Base-by-base conservation (phyloP, 1,140 invertebrate species). In the Anthonomus grandis region DNA sequence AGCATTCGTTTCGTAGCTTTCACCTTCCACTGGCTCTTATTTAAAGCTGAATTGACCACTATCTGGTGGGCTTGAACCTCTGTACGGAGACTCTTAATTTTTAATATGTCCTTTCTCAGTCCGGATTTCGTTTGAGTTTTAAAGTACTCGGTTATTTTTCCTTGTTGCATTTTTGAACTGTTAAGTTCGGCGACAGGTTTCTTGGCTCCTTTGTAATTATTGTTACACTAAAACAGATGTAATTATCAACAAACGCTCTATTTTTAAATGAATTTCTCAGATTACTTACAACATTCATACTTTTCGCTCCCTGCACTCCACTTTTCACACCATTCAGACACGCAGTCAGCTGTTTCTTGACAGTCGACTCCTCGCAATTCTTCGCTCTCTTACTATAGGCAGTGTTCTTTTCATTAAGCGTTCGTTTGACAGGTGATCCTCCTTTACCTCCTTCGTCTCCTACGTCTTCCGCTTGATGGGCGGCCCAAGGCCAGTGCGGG, bases 81-180 rank as follows among this genome's bases (percentile, higher is more conserved):
- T 15, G 19, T 48, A 6, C 24, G 58, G 54, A 47, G 27, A 17
- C 60, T 66, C 37, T 61, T 62, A 6, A 48, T 38, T 54, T 70
- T 72, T 2, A 56, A 49, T 12, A 51, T n/a, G 25, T 57, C 51
- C 25, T 60, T 57, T 17, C 41, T 52, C n/a, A 57, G 36, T 34
- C 48, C 79, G 8, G 85, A 79, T 71, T 90, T 90, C 71, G 86
- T 85, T 70, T 90, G 86, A 2, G 85, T 81, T 64, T 87, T 90
- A 64, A 89, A 91, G 69, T 87, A 91, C 64, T 89, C 86, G 1
- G 88, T 91, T 64, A 91, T 91, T 64, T 86, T 85, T 3, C 80
- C 82, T 64, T 83, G 64, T 63, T 68, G 69, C 59, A 67, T 47
- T 60, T 71, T 65, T 6, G 72, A n/a, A n/a, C n/a, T n/a, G n/a